Conservation (phyloP, 2,113 vertebrate genomes). For the Pollachius pollachius region DNA sequence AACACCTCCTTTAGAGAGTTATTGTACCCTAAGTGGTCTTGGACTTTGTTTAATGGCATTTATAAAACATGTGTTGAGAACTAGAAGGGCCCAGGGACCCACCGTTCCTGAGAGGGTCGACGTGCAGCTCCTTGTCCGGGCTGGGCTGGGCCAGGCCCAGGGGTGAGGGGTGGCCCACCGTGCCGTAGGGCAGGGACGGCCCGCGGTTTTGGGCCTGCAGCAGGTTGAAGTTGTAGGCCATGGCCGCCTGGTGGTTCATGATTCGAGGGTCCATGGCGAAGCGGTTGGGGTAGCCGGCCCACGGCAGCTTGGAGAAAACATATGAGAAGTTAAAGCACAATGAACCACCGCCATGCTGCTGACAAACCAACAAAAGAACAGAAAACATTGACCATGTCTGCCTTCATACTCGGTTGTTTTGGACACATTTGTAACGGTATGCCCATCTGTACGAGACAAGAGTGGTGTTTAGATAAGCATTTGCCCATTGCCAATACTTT, state of each 20-base stretch:
- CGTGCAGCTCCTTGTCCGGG: slow-evolving; percentile 88
- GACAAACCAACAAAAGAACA: not conserved
- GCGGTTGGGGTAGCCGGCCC: slow-evolving; percentile 96
- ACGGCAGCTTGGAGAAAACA: slow-evolving; percentile 79
- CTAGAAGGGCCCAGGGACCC: slow-evolving; percentile 24
- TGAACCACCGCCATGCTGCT: not conserved
- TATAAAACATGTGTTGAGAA: too few relatives aligned
- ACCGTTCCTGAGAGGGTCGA: slow-evolving; percentile 88
- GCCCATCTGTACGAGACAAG: too few relatives aligned
- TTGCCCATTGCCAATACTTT: too few relatives aligned
- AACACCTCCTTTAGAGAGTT: too few relatives aligned
- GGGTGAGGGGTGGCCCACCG: slow-evolving; percentile 88
- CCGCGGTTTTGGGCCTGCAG: slow-evolving; percentile 89
- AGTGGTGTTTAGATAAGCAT: too few relatives aligned
- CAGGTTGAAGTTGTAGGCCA: slow-evolving; percentile 97
- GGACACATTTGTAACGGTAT: too few relatives aligned
- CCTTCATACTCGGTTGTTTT: too few relatives aligned
- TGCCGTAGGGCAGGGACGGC: slow-evolving; percentile 89
- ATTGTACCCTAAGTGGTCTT: too few relatives aligned
- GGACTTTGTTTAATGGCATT: too few relatives aligned
- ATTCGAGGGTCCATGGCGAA: slow-evolving; percentile 95
- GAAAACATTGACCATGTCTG: not conserved
- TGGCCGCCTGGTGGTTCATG: slow-evolving; percentile 93
- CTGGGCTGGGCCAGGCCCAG: slow-evolving; percentile 85
- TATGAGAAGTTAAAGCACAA: slow-evolving; percentile 2